Base-by-base conservation (phyloP, 2,113 vertebrate species). In the Nibea coibor region DNA sequence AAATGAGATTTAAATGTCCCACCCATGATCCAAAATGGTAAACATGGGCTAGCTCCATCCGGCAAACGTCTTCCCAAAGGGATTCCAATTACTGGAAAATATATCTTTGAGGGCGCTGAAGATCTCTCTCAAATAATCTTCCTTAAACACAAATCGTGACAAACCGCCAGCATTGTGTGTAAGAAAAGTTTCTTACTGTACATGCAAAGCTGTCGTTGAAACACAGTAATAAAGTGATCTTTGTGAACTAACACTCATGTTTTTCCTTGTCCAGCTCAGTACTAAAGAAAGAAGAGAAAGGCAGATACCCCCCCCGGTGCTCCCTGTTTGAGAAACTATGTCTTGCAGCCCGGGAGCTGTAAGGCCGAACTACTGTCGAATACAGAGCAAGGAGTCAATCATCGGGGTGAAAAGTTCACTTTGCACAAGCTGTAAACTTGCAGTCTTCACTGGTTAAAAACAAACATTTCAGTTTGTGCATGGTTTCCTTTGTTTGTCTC, bases 321-420 rank as follows among this genome's bases (percentile, higher is more conserved):
- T 79, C 9, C 42, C 62, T 61, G 42, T 72, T 56, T 63, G 58
- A 71, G 28, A 1, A 87, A 80, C 70, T 57, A 17, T 73, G 31
- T 77, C 64, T 79, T 7, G 3, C 45, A 50, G 61, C 72, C 66
- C 11, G 0, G 47, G 28, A 84, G 75, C 57, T 72, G 16, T 12
- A 54, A 63, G 56, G 19, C 45, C 54, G 16, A 80, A 43, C 19
- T 20, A 65, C 24, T 26, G 24, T 26, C 24, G 24, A 83, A 78
- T 75, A 70, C 24, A 20, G 68, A 65, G 63, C 50, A 58, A 50
- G 20, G 62, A 81, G 69, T 80, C 73, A 17, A 17, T 81, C 74
- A 73, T 4, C 5, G 0, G 51, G 71, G 68, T 84, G 77, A 85
- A 87, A 87, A 45, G 4, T 76, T 80, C 59, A 68, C 64, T 74